phyloP scores from a whole-genome alignment of 1,140 invertebrate species.

The Geopemphigus sp. region DNA sequence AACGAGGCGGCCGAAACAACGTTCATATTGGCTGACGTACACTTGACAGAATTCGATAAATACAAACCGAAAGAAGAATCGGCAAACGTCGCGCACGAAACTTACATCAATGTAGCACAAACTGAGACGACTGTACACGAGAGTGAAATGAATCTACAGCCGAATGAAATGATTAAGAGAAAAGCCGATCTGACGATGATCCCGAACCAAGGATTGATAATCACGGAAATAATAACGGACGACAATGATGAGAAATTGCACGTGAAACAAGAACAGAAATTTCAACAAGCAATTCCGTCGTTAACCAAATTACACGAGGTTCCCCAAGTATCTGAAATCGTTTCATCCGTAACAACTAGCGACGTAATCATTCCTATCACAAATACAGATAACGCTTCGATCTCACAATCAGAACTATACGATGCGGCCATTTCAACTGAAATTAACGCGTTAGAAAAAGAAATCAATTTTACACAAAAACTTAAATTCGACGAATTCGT shows the following conservation, averaged over 20 bases:
- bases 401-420: background rate
- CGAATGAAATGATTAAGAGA: background rate
- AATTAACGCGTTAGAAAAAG: slow-evolving; percentile 51
- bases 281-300: slow-evolving; percentile 55
- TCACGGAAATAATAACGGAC: slow-evolving; percentile 55
- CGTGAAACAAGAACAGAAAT: slow-evolving; percentile 52
- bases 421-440: slow-evolving; percentile 16
- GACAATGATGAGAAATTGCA: slow-evolving; percentile 55
- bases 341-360: background rate
- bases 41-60: slow-evolving; percentile 52
- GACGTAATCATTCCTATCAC: background rate
- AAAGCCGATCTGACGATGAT: slow-evolving; percentile 52
- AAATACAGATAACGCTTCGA: background rate
- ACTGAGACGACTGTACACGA: slow-evolving; percentile 39
- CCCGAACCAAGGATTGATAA: slow-evolving; percentile 53
- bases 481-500: slow-evolving; percentile 46
- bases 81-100: slow-evolving; percentile 54
- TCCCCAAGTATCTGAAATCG: slow-evolving; percentile 28
- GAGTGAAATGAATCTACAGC: slow-evolving; percentile 16
- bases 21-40: slow-evolving; percentile 18
- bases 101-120: slow-evolving; percentile 50
- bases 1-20: slow-evolving; percentile 27
- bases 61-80: slow-evolving; percentile 52
- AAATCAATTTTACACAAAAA: slow-evolving; percentile 49
- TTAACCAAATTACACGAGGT: slow-evolving; percentile 14